Conservation (phyloP, 2,113 vertebrate species). For the Panurus biarmicus region DNA sequence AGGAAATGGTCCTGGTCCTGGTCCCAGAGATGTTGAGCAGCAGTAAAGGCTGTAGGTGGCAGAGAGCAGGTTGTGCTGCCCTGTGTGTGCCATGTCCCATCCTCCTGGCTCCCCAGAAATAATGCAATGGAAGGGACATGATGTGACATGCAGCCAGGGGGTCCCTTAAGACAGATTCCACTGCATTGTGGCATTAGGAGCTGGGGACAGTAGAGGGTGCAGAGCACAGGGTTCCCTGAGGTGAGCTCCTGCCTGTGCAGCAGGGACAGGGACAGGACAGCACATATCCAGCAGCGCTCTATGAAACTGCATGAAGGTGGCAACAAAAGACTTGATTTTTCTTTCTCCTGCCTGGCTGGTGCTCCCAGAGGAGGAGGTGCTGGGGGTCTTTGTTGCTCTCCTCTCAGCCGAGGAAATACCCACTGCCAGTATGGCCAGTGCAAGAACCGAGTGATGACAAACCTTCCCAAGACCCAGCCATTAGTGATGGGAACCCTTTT, state of each 20-base stretch:
- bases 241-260: neutral
- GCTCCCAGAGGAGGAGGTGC: neutral
- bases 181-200: neutral
- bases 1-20: neutral
- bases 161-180: neutral
- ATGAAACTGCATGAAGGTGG: neutral
- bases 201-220: neutral
- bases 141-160: neutral
- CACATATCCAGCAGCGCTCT: neutral
- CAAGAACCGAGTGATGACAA: fast-evolving
- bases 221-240: neutral
- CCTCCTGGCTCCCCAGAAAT: neutral
- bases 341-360: neutral
- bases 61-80: neutral
- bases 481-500: neutral
- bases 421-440: neutral
- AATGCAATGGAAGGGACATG: neutral
- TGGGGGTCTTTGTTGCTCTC: neutral
- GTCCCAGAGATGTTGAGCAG: neutral
- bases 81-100: neutral
- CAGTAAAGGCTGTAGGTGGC: neutral
- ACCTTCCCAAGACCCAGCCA: neutral
- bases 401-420: fast-evolving
- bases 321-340: neutral
- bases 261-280: neutral